These are phyloP conservation scores for Drosophila parvula DNA, from an alignment of 1,140 invertebrate genomes.

Conservation along the genomic window DNA sequence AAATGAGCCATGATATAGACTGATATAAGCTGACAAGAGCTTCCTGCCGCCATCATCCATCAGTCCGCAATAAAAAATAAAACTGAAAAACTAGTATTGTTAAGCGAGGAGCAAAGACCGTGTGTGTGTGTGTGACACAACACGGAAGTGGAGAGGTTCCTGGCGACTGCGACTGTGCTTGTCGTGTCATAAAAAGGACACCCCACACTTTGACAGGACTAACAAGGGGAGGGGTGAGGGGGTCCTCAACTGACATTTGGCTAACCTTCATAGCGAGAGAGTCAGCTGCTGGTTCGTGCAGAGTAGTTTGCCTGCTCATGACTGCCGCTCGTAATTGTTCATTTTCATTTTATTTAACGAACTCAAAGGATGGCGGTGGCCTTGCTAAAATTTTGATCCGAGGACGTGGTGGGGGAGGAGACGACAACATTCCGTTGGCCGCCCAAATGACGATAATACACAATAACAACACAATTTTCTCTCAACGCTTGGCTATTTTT, in stretches of 20 bases:
- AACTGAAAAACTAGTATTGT: constrained; percentile 5
- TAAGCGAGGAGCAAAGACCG: constrained; percentile 1
- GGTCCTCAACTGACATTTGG: constrained; percentile 51
- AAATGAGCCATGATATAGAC: constrained; percentile 10
- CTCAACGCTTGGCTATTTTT: constrained; percentile 52
- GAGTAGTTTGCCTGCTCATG: constrained; percentile 14
- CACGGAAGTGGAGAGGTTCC: constrained; percentile 42
- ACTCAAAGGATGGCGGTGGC: constrained; percentile 29
- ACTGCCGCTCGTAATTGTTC: constrained; percentile 49
- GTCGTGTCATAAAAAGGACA: constrained; percentile 29
- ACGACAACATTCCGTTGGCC: constrained; percentile 2
- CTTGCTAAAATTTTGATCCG: constrained; percentile 35
- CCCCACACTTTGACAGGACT: constrained; percentile 17
- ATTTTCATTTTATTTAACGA: constrained; percentile 58
- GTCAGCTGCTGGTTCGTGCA: constrained; percentile 29
- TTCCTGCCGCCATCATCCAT: constrained; percentile 14
- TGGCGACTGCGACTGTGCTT: constrained; percentile 22
- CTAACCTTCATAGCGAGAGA: constrained; percentile 55
- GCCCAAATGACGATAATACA: constrained; percentile 9
- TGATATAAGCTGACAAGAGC: constrained; percentile 9
- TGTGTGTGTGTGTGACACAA: constrained; percentile 14
- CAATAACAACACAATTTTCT: constrained; percentile 25
- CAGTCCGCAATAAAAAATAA: constrained; percentile 5
- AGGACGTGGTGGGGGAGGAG: not conserved
- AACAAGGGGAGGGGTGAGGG: constrained; percentile 30